phyloP scores from a whole-genome alignment of 2,888 invertebrate genomes.

The Orgyia antiqua region DNA sequence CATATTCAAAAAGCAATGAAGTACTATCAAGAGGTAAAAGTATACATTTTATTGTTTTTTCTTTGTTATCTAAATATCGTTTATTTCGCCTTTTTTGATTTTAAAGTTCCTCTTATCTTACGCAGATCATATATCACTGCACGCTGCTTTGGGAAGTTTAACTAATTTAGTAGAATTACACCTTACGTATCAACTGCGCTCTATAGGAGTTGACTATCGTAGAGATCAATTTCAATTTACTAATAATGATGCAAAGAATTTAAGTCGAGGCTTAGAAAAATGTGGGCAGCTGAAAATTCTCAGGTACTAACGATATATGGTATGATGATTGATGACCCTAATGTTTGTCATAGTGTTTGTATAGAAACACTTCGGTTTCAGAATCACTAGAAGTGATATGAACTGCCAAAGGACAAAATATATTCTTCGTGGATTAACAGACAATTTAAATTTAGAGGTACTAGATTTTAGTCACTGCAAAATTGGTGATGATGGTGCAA shows the following conservation, averaged over 20 bases:
- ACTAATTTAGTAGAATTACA: conserved; percentile 59
- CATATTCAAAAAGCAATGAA: conserved; percentile 34
- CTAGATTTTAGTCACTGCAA: conserved; percentile 82
- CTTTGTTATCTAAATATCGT: neutral
- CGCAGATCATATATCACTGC: conserved; percentile 72
- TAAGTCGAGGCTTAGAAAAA: conserved; percentile 63
- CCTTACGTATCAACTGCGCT: conserved; percentile 57
- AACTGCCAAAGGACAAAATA: conserved; percentile 66
- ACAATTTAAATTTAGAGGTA: conserved; percentile 63
- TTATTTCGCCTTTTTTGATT: neutral
- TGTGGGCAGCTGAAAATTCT: conserved; percentile 50
- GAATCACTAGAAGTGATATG: conserved; percentile 67
- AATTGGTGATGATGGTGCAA: conserved; percentile 78
- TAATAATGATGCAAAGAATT: conserved; percentile 65
- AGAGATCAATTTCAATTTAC: conserved; percentile 71
- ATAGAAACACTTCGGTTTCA: conserved; percentile 23
- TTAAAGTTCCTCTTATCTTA: conserved; percentile 24
- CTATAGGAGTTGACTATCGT: conserved; percentile 56
- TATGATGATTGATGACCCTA: too few relatives aligned
- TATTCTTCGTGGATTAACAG: conserved; percentile 58
- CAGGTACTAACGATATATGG: conserved; percentile 42
- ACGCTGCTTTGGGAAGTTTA: conserved; percentile 68
- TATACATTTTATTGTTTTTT: neutral
- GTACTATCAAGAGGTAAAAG: conserved; percentile 45
- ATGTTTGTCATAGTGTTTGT: too few relatives aligned